A percentile compares a stretch with the other conserved stretches of the same genome.
Conservation (phyloP, 1,140 invertebrate species). For the Dinoponera quadriceps region DNA sequence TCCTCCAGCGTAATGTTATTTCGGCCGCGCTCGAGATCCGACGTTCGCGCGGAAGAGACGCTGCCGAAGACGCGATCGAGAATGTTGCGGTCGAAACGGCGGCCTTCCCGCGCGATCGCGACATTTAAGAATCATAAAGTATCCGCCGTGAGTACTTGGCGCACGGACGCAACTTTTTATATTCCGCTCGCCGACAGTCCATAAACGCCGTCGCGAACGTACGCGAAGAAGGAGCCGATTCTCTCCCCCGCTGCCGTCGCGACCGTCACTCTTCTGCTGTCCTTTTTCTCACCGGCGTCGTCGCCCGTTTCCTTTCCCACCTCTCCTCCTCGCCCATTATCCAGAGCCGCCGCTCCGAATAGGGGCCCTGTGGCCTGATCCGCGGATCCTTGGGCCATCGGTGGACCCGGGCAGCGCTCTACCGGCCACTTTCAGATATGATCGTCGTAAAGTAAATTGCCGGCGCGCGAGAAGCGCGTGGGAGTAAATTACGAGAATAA, state of each 20-base stretch:
- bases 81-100: conserved; percentile 15
- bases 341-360: conserved; percentile 24
- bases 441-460: conserved; percentile 80
- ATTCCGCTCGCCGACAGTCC: conserved; percentile 50
- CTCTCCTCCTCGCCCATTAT: conserved; percentile 14
- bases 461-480: conserved; percentile 73
- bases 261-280: background rate
- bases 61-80: background rate
- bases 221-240: conserved; percentile 33
- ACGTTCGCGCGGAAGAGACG: background rate
- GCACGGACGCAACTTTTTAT: conserved; percentile 38
- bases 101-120: conserved; percentile 4
- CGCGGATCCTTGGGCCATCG: conserved; percentile 45
- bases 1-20: background rate
- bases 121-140: conserved; percentile 63
- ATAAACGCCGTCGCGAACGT: conserved; percentile 58
- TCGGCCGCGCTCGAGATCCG: background rate
- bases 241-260: background rate
- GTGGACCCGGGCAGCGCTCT: conserved; percentile 64
- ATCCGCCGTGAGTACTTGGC: conserved; percentile 15
- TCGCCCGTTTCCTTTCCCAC: conserved; percentile 29
- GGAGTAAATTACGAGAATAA: conserved; percentile 83
- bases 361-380: conserved; percentile 49
- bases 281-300: conserved; percentile 15
- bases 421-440: conserved; percentile 79